Evolutionary conservation across 2,113 vertebrate genomes (phyloP), one percentile per base, ranked within the genome.

Genomic region (Sebastes fasciatus): DNA sequence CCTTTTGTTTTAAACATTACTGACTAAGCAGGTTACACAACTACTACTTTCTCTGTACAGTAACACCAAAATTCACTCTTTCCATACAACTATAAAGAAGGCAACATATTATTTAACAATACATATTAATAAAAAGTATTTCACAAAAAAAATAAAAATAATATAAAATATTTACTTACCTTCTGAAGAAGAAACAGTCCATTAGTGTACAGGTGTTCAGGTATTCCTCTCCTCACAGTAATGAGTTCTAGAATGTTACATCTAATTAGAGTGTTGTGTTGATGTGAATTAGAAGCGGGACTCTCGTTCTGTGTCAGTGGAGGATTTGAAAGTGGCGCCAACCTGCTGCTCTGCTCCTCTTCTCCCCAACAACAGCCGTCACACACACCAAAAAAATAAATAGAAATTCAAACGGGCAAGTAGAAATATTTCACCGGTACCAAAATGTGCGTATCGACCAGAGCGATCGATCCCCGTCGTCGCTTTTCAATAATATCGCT

Each of bases 301-400:
- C 78, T 89, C 86, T 92, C 89, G 85, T 78, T 91, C 92, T 91
- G 89, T 83, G 81, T 84, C 88, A 74, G 90, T 70, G 88, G 74
- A 90, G 72, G 55, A 85, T 95, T 95, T 94, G 93, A 95, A 95
- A 93, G 91, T 94, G 93, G 94, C 94, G 94, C 94, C 94, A 93
- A 93, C 66, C 11, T 34, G 26, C 26, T 34, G 73, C 83, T 19
- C 43, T 12, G 74, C 74, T 77, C 84, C 75, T 64, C 86, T 2
- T 66, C 87, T 88, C 77, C 86, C 78, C 86, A 74, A 87, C 26
- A 34, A 51, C 84, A 64, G 77, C 79, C 85, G 89, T 86, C 86
- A 86, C 86, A 81, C 81, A 74, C 84, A 68, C 71, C 26, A 34
- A 92, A 85, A 91, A 93, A 93, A 93, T 86, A 85, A 86, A 92